Base-by-base conservation (phyloP, 2,888 invertebrate genomes). In the Candidula unifasciata region DNA sequence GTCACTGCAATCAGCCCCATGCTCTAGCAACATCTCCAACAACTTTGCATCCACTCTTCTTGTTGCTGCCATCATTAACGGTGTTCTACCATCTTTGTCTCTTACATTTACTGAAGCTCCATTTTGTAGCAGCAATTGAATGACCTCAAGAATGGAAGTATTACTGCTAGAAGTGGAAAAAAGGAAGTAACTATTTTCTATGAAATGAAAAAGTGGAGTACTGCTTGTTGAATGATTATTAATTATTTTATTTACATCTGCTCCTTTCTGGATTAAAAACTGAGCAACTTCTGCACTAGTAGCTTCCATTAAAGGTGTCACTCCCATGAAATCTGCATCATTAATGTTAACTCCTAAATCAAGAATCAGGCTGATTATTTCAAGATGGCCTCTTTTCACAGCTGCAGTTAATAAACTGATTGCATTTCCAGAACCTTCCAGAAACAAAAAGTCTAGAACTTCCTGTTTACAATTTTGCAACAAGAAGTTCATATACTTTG, bases 11-110 rank as follows among this genome's bases (percentile, higher is more conserved):
- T 66, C 30, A 44, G 78, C 64, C 5, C 78, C 78, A 66, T 66
- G 44, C 16, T 66, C 60, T 37, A 79, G 18, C 54, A 79, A 79
- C 3, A 66, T n/a, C 44, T 37, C 18, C 24, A 79, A 3, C 8
- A 64, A 37, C 35, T 33, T 16, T 66, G 16, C n/a, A 66, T 3
- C 16, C 37, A 24, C 16, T 35, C 44, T 27, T n/a, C n/a, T 10
- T 21, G 44, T 33, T n/a, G 78, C 78, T 64, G 78, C 66, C n/a
- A 79, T 5, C 78, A 66, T 79, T 37, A 79, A 27, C 35, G 78
- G 64, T 66, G 78, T 79, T 64, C 16, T 33, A 66, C 78, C 66
- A 44, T 44, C 35, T 1, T 0, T 0, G 27, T 44, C 16, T 66
- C 27, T 79, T 8, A 0, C 57, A 37, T 66, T 60, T 6, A 37